Conservation (phyloP, 2,888 invertebrate species). For the Aleiodes leptofemur region DNA sequence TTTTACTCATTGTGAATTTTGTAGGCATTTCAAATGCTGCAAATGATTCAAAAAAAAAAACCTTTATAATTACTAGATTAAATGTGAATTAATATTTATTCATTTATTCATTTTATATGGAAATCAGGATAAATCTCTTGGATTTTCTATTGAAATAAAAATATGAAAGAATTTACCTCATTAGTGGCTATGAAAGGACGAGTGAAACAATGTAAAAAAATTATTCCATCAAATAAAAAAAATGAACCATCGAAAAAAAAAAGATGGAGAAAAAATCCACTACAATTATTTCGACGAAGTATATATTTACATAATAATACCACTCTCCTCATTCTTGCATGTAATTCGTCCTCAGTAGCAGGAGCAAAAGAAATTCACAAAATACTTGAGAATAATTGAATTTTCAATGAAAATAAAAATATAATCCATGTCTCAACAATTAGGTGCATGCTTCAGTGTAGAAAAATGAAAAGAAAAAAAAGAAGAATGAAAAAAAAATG, state of each 20-base stretch:
- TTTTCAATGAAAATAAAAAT: constrained; percentile 19
- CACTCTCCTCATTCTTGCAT: constrained; percentile 1
- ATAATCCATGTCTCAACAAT: background rate
- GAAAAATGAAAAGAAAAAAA: constrained; percentile 2
- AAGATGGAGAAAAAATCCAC: background rate
- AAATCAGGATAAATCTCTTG: no score
- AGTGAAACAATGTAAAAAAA: no score
- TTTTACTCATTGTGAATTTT: no score
- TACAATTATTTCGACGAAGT: constrained; percentile 1
- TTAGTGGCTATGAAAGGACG: no score
- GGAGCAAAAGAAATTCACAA: background rate
- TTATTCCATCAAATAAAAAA: background rate
- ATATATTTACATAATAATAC: constrained; percentile 23
- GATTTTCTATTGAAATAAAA: no score
- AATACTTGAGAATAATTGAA: constrained; percentile 22
- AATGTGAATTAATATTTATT: no score
- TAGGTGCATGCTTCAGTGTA: background rate
- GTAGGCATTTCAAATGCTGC: no score
- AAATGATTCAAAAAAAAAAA: no score
- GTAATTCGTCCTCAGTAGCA: background rate
- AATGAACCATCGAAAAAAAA: background rate
- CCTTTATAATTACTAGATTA: no score
- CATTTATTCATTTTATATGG: no score
- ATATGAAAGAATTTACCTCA: no score
- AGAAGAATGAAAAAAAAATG: no score